Percentiles rank a stretch among this genome's conserved stretches.
phyloP scores from a whole-genome alignment of 2,113 vertebrate genomes.

The Baryphthengus martii region DNA sequence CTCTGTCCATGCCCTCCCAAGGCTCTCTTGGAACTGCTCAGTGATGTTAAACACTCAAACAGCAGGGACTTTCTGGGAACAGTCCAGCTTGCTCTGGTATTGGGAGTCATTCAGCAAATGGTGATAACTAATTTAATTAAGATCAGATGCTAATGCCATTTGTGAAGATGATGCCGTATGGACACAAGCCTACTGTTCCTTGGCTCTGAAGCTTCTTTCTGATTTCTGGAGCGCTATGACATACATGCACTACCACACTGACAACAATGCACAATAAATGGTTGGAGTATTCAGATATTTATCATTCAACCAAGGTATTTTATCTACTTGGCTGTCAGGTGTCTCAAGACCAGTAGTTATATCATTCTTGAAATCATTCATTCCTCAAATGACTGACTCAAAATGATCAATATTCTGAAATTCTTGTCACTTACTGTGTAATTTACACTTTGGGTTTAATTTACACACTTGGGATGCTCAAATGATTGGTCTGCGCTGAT shows the following conservation, averaged over 20 bases:
- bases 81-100: conserved; percentile 24
- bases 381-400: background rate
- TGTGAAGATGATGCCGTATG: conserved; percentile 35
- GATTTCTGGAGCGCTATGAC: conserved; percentile 8
- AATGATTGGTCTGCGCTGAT: background rate
- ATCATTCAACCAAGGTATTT: conserved; percentile 7
- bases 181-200: conserved; percentile 19
- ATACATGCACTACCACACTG: background rate
- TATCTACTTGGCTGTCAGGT: conserved; percentile 8
- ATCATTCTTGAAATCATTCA: background rate
- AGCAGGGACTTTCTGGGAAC: conserved; percentile 52
- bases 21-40: conserved; percentile 27
- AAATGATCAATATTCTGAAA: conserved; percentile 3
- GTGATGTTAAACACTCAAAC: conserved; percentile 19
- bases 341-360: background rate
- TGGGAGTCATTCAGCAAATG: conserved; percentile 47
- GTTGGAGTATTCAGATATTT: background rate
- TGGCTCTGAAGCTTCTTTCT: conserved; percentile 22
- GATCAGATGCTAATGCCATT: conserved; percentile 48
- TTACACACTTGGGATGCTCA: background rate
- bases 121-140: conserved; percentile 58
- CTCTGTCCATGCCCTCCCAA: background rate
- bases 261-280: background rate
- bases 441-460: background rate
- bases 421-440: conserved; percentile 9